phyloP scores from a whole-genome alignment of 30 jellyfish, hydroid and myxozoan genomes.

The Catostylus mosaicus region DNA sequence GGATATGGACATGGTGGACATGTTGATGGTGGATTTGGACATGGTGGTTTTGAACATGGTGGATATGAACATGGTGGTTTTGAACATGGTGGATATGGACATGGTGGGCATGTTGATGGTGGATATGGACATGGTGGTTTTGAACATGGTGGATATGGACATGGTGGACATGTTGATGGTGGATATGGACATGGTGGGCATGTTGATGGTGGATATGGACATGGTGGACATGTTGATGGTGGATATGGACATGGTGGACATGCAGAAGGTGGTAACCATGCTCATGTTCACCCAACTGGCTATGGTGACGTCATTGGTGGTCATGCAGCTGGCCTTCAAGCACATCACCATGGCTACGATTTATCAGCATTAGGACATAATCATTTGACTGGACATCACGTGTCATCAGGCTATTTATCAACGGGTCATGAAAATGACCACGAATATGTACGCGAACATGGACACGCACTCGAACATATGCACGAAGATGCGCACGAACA shows the following conservation, averaged over 20 bases:
- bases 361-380: constrained; percentile 30
- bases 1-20: constrained; percentile 24
- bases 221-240: neutral
- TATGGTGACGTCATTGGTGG: constrained; percentile 55
- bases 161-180: constrained; percentile 6
- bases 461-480: constrained; percentile 11
- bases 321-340: constrained; percentile 58
- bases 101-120: constrained; percentile 23
- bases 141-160: constrained; percentile 46
- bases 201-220: neutral
- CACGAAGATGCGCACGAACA: constrained; percentile 37
- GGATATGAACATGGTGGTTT: constrained; percentile 25
- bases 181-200: constrained; percentile 1
- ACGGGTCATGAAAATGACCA: constrained; percentile 17
- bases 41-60: constrained; percentile 22
- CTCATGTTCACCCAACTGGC: constrained; percentile 40
- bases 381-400: constrained; percentile 2
- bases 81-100: constrained; percentile 16
- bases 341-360: constrained; percentile 52
- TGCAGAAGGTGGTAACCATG: constrained; percentile 15
- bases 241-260: constrained; percentile 10
- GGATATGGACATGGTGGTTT: constrained; percentile 9
- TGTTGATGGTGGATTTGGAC: constrained; percentile 29
- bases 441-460: neutral
- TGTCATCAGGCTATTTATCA: constrained; percentile 24